Conservation (phyloP, 2,888 invertebrate species). For the Ennomos fuscantarius region DNA sequence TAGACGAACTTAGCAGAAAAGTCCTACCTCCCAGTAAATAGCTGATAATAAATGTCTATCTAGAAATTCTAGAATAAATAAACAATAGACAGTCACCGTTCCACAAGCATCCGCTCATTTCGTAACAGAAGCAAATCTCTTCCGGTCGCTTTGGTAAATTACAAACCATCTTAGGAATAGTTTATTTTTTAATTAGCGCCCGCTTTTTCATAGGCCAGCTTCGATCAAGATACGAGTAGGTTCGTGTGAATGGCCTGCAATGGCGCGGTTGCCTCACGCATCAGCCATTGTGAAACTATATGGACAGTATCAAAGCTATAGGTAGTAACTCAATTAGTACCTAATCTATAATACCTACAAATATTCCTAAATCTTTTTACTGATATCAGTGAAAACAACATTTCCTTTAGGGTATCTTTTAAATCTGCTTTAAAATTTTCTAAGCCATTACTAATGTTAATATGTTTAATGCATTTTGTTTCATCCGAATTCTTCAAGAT, state of each 20-base stretch:
- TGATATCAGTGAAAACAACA: too few relatives aligned
- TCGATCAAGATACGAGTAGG: slow-evolving; percentile 75
- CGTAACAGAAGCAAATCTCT: slow-evolving; percentile 60
- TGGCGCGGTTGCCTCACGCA: slow-evolving; percentile 78
- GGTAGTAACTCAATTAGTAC: not conserved
- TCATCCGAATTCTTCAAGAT: too few relatives aligned
- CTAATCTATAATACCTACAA: too few relatives aligned
- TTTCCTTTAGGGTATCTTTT: too few relatives aligned
- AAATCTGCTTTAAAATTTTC: too few relatives aligned
- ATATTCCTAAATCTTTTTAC: too few relatives aligned
- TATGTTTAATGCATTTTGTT: too few relatives aligned
- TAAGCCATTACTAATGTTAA: too few relatives aligned
- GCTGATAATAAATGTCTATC: too few relatives aligned
- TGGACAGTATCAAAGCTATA: slow-evolving; percentile 14
- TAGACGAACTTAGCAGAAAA: too few relatives aligned
- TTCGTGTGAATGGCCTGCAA: slow-evolving; percentile 83
- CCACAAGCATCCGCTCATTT: slow-evolving; percentile 13
- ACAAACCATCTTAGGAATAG: slow-evolving; percentile 72
- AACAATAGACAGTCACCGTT: slow-evolving; percentile 20
- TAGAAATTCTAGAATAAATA: slow-evolving; percentile 11
- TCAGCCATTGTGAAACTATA: slow-evolving; percentile 40
- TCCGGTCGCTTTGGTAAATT: slow-evolving; percentile 69
- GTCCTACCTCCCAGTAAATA: too few relatives aligned
- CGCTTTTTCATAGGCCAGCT: slow-evolving; percentile 81
- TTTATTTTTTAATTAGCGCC: slow-evolving; percentile 83